These are phyloP conservation scores for Philhelius pedissequus DNA, from an alignment of 2,888 invertebrate species.

Conservation along the genomic window DNA sequence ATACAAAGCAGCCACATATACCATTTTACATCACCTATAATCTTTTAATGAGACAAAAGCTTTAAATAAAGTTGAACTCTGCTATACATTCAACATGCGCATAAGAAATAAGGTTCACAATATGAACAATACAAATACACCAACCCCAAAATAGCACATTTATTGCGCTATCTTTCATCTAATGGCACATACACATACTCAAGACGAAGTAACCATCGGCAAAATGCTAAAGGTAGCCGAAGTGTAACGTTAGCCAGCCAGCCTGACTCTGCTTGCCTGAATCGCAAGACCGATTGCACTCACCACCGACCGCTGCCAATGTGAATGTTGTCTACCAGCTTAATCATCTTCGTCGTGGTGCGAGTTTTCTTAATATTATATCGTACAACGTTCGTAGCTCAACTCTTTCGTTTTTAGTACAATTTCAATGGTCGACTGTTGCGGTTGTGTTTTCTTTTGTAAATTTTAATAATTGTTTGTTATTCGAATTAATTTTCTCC, in stretches of 20 bases:
- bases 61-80: slow-evolving; percentile 8
- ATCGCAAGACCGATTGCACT: slow-evolving; percentile 28
- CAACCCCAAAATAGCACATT: slow-evolving; percentile 26
- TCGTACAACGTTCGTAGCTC: slow-evolving; percentile 70
- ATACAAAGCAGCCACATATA: too few relatives aligned
- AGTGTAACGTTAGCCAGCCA: slow-evolving; percentile 59
- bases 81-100: slow-evolving; percentile 19
- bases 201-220: background rate
- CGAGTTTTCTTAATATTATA: slow-evolving; percentile 26
- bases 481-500: slow-evolving; percentile 28
- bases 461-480: slow-evolving; percentile 3
- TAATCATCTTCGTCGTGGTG: background rate
- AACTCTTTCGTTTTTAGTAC: slow-evolving; percentile 73
- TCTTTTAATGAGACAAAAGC: background rate
- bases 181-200: slow-evolving; percentile 27
- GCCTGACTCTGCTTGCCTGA: slow-evolving; percentile 45
- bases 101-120: slow-evolving; percentile 29
- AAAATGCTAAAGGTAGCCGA: slow-evolving; percentile 50
- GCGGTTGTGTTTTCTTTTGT: slow-evolving; percentile 67
- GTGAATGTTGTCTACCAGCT: background rate
- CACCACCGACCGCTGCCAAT: slow-evolving; percentile 43
- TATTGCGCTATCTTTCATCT: slow-evolving; percentile 38
- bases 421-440: slow-evolving; percentile 71
- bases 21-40: too few relatives aligned
- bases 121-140: background rate